These are phyloP conservation scores for Microchrysa polita DNA, from an alignment of 2,888 invertebrate genomes.

Conservation along the genomic window DNA sequence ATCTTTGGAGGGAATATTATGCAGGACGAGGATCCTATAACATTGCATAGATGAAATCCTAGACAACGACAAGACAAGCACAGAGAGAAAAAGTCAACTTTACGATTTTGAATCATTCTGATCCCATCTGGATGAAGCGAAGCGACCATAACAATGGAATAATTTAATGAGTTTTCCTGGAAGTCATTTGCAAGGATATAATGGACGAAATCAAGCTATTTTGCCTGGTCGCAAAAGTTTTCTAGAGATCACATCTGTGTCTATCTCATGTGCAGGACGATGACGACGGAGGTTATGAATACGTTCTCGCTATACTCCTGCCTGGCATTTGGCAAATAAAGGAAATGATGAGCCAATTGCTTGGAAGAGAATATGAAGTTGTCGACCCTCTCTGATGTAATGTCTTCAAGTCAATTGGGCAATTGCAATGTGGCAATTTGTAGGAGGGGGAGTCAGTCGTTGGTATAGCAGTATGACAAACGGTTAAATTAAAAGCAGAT, in stretches of 20 bases:
- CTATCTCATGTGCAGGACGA: background rate
- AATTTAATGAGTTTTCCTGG: conserved; percentile 25
- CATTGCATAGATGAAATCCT: no score
- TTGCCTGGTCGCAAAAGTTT: background rate
- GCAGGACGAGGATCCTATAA: no score
- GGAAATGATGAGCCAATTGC: background rate
- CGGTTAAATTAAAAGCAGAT: no score
- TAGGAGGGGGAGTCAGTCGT: no score
- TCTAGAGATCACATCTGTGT: background rate
- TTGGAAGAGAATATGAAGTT: conserved; percentile 14
- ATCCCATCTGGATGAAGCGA: conserved; percentile 8
- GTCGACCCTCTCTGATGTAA: background rate
- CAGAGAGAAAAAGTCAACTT: background rate
- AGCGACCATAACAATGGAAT: conserved; percentile 19
- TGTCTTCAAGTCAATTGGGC: background rate
- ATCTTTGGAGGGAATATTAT: no score
- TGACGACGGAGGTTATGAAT: no score
- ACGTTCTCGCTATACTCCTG: no score
- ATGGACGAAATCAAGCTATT: background rate
- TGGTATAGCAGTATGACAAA: no score
- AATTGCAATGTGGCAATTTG: background rate
- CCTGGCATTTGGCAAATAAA: background rate
- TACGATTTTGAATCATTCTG: conserved; percentile 5
- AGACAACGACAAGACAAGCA: conserved; percentile 8
- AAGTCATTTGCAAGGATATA: conserved; percentile 29